Base-by-base conservation (phyloP, 2,113 vertebrate species). In the Coptodon bakossiorum region DNA sequence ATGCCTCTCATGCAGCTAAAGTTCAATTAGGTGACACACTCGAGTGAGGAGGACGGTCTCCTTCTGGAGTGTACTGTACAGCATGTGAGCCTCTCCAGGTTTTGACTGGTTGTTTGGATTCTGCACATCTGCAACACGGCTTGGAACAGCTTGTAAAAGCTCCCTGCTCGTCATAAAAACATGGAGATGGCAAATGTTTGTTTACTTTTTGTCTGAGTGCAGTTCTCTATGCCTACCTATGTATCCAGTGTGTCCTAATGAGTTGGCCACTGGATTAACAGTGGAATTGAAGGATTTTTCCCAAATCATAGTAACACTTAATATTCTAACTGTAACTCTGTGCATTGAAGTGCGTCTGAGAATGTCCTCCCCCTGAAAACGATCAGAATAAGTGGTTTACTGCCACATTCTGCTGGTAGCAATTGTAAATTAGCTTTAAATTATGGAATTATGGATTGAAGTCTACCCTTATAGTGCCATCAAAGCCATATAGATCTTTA, bases 21-120 rank as follows among this genome's bases (percentile, higher is more conserved):
- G 92, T 93, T 92, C 86, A 93, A 91, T 89, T 83, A 90, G 86
- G 84, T 88, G 80, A 56, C 81, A 85, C 84, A 81, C 89, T 90
- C 1, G 2, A 90, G 84, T 52, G 80, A 86, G 40, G 78, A 81
- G 48, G 82, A 63, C 2, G 16, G 45, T 36, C 40, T 80, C 83
- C 45, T 61, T 29, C 59, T 83, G 84, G 36, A 59, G 82, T 56
- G 54, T 50, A 66, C 59, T 52, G 34, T 82, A 66, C 73, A 50
- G 48, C 38, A 6, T 16, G 52, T 22, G 66, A 52, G 71, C 17
- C 54, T 82, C 22, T 71, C 40, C 71, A 36, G 57, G 31, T 52
- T 71, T 38, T 2, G 4, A n/a, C 19, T 68, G 80, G n/a, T 50
- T 29, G 71, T 78, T 50, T 83, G 82, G 38, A 57, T 36, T 71